Evolutionary conservation across 1,140 invertebrate genomes (phyloP).

Genomic region (Epicauta chinensis): DNA sequence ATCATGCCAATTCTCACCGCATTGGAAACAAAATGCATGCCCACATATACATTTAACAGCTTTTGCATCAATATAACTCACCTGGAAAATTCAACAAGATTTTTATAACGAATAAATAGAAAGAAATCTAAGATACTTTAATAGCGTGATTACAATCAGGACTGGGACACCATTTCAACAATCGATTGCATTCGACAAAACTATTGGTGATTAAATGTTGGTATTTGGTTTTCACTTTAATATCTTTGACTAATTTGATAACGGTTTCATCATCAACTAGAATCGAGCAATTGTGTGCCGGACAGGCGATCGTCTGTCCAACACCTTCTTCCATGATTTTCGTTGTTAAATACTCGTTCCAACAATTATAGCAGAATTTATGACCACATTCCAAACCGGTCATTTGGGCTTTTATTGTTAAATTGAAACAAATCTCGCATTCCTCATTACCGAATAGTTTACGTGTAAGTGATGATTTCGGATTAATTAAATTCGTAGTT

Average conservation of each 20-base stretch:
- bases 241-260: slow-evolving; percentile 57
- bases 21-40: slow-evolving; percentile 63
- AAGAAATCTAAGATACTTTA: slow-evolving; percentile 48
- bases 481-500: slow-evolving; percentile 20
- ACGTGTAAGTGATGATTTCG: slow-evolving; percentile 27
- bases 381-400: slow-evolving; percentile 66
- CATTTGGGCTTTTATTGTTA: slow-evolving; percentile 47
- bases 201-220: slow-evolving; percentile 70
- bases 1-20: slow-evolving; percentile 72
- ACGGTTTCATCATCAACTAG: slow-evolving; percentile 65
- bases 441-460: slow-evolving; percentile 57
- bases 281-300: slow-evolving; percentile 51
- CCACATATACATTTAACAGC: slow-evolving; percentile 62
- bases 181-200: slow-evolving; percentile 69
- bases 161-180: slow-evolving; percentile 67
- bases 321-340: slow-evolving; percentile 68
- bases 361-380: slow-evolving; percentile 61
- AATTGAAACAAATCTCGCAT: slow-evolving; percentile 88
- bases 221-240: slow-evolving; percentile 61
- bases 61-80: slow-evolving; percentile 52
- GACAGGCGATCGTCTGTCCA: slow-evolving; percentile 61
- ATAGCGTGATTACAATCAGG: slow-evolving; percentile 65
- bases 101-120: too few species aligned
- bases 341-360: slow-evolving; percentile 64
- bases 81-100: slow-evolving; percentile 25